These are phyloP conservation scores for Falco biarmicus DNA, from an alignment of 2,797 vertebrate species.

Conservation along the genomic window DNA sequence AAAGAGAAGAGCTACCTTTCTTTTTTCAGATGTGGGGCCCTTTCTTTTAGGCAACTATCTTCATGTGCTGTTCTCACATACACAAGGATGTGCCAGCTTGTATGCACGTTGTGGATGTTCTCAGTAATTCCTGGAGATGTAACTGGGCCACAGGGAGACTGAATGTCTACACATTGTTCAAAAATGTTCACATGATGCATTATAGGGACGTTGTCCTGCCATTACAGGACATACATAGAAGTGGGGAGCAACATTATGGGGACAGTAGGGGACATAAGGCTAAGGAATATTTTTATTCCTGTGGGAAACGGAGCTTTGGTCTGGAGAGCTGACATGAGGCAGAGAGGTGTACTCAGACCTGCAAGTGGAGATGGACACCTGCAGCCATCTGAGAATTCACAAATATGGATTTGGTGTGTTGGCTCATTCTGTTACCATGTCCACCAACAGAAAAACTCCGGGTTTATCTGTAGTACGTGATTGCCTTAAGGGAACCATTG, in stretches of 20 bases:
- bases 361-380: not conserved
- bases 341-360: not conserved
- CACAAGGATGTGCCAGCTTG: not conserved
- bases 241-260: not conserved
- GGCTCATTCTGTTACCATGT: not conserved
- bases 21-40: not conserved
- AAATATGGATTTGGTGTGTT: not conserved
- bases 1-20: not conserved
- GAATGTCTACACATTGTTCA: not conserved
- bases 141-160: not conserved
- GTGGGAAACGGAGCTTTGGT: not conserved
- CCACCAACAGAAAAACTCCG: not conserved
- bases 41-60: not conserved
- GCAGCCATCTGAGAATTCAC: not conserved
- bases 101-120: rapidly evolving
- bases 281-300: not conserved
- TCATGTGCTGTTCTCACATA: not conserved
- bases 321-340: not conserved
- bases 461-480: not conserved
- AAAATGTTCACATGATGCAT: not conserved
- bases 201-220: not conserved
- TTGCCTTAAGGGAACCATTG: not conserved
- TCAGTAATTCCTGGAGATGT: not conserved
- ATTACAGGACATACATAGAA: not conserved
- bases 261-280: not conserved